These are phyloP conservation scores for Chaitophorus viminalis DNA, from an alignment of 2,888 invertebrate species.

Conservation along the genomic window DNA sequence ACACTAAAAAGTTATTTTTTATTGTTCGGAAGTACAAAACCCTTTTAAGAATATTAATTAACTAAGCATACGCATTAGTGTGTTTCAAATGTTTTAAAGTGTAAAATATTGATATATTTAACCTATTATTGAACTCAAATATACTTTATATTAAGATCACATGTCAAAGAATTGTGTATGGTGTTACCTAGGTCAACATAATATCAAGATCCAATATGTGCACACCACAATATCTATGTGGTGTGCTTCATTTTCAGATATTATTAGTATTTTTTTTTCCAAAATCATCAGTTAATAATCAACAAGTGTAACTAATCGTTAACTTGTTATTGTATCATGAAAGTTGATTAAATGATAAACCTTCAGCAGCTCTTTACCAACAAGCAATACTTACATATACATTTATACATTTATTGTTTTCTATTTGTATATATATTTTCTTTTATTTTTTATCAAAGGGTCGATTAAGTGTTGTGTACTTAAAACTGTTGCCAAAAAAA, in stretches of 20 bases:
- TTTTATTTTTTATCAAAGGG: neutral
- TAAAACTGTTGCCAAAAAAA: neutral
- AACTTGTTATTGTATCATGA: neutral
- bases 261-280: neutral
- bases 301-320: neutral
- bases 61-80: too few species aligned
- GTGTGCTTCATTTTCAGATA: neutral
- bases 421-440: neutral
- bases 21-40: too few species aligned
- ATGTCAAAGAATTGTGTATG: too few species aligned
- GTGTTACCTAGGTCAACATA: too few species aligned
- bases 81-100: too few species aligned
- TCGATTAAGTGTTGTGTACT: constrained; percentile 15
- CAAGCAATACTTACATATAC: neutral
- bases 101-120: too few species aligned
- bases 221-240: too few species aligned
- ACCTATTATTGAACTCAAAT: too few species aligned
- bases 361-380: neutral
- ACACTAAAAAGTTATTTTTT: too few species aligned
- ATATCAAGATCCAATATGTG: too few species aligned
- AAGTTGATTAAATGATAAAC: constrained; percentile 13
- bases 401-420: neutral
- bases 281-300: neutral
- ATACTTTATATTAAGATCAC: neutral
- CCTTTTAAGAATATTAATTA: too few species aligned